These are phyloP conservation scores for Glaucopsyche alexis DNA, from an alignment of 2,888 invertebrate genomes.

Conservation along the genomic window DNA sequence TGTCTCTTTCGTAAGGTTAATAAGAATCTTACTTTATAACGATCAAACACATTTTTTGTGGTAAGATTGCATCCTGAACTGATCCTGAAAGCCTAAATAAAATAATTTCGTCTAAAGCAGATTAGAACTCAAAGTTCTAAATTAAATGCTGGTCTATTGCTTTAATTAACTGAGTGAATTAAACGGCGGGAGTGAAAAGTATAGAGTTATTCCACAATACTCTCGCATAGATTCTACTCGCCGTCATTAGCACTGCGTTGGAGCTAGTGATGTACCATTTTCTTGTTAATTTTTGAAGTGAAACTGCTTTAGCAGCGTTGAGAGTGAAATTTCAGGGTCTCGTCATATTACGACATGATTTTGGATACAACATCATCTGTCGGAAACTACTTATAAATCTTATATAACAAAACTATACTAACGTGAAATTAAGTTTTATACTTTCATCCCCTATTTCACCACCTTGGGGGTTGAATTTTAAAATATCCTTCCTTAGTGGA, in stretches of 20 bases:
- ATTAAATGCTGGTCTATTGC: not conserved
- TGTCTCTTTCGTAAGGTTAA: too few species aligned
- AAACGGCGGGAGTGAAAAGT: constrained; percentile 21
- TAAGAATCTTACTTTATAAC: too few species aligned
- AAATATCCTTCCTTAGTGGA: too few species aligned
- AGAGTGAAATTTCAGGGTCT: too few species aligned
- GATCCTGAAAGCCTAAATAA: too few species aligned
- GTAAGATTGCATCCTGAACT: too few species aligned
- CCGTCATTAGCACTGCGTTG: constrained; percentile 37
- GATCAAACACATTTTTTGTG: too few species aligned
- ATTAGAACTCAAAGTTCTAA: not conserved
- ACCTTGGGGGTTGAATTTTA: too few species aligned
- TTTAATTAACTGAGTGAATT: not conserved
- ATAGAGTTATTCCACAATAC: constrained; percentile 19
- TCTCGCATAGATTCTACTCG: constrained; percentile 35
- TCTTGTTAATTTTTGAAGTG: not conserved
- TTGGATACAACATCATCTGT: not conserved
- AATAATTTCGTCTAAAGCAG: not conserved
- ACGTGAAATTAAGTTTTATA: too few species aligned
- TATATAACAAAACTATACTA: too few species aligned
- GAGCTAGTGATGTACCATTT: not conserved
- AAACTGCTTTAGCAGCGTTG: not conserved
- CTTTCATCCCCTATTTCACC: too few species aligned
- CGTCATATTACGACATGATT: too few species aligned
- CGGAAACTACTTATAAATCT: not conserved